Evolutionary conservation across 2,113 vertebrate genomes (phyloP).

Genomic region (Anhinga rufa): DNA sequence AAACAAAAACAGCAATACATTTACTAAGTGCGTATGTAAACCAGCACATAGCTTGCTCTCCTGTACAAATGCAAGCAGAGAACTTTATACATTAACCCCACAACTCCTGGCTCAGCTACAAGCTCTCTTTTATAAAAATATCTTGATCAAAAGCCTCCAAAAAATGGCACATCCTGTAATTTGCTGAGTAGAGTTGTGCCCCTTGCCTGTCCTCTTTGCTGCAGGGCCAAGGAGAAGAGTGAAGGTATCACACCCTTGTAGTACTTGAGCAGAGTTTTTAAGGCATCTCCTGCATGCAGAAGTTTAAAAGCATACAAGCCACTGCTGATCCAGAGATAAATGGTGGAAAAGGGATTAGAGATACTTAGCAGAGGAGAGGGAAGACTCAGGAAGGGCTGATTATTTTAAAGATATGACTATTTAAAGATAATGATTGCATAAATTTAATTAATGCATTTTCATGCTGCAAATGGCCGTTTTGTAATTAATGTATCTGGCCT

Average conservation of each 20-base stretch:
- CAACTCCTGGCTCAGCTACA: neutral
- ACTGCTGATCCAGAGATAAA: conserved; percentile 65
- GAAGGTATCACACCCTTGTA: neutral
- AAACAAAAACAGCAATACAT: neutral
- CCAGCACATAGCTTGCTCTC: neutral
- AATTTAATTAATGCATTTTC: conserved; percentile 99
- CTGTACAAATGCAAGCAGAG: neutral
- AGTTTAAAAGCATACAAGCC: neutral
- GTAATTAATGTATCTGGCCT: conserved; percentile 85
- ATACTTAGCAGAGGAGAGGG: conserved; percentile 44
- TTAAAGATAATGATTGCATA: conserved; percentile 99
- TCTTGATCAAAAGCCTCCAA: neutral
- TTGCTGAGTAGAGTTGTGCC: neutral
- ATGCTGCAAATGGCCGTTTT: conserved; percentile 91
- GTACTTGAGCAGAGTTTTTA: neutral
- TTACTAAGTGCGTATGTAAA: neutral
- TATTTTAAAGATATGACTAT: conserved; percentile 94
- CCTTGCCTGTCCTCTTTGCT: neutral
- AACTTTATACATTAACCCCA: neutral
- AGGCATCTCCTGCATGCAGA: neutral
- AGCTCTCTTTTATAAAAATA: neutral
- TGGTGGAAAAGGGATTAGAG: conserved; percentile 65
- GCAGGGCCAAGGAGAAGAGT: neutral
- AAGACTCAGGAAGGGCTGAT: conserved; percentile 76
- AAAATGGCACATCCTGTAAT: neutral